A percentile compares a stretch with the other conserved stretches of the same genome.
Evolutionary conservation across 1,140 invertebrate species (phyloP).

Genomic region (Heterodera carotae): DNA sequence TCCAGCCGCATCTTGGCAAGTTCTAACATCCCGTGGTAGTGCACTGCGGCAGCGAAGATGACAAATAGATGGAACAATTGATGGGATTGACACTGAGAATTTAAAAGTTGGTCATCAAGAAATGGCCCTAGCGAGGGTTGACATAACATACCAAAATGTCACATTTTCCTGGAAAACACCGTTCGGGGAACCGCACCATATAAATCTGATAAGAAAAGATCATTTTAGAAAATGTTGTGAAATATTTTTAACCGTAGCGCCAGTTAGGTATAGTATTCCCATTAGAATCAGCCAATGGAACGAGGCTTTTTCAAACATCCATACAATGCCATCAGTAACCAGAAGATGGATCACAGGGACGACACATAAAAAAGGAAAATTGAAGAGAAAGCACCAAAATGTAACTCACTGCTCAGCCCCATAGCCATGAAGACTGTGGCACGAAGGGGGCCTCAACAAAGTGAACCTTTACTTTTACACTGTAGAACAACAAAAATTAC

Average conservation of each 20-base stretch:
- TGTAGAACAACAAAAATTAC: not conserved
- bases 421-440: constrained; percentile 70
- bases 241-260: constrained; percentile 83
- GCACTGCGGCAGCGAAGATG: constrained; percentile 92
- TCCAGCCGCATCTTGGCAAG: constrained; percentile 73
- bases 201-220: not conserved
- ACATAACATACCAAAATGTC: constrained; percentile 74
- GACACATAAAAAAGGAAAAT: constrained; percentile 50
- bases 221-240: not conserved
- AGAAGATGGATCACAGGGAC: constrained; percentile 70
- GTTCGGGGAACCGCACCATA: constrained; percentile 85
- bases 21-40: constrained; percentile 94
- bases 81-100: constrained; percentile 88
- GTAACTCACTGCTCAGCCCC: constrained; percentile 57
- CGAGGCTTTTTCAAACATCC: constrained; percentile 74
- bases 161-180: constrained; percentile 98
- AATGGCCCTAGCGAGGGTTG: not conserved
- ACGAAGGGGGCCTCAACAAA: constrained; percentile 74
- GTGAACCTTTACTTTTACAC: not conserved
- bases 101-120: not conserved
- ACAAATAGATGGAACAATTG: constrained; percentile 99
- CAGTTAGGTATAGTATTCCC: constrained; percentile 89
- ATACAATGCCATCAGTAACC: constrained; percentile 69
- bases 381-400: not conserved
- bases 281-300: constrained; percentile 93